These are phyloP conservation scores for Chelonia mydas DNA, from an alignment of 2,797 vertebrate genomes.

Conservation along the genomic window DNA sequence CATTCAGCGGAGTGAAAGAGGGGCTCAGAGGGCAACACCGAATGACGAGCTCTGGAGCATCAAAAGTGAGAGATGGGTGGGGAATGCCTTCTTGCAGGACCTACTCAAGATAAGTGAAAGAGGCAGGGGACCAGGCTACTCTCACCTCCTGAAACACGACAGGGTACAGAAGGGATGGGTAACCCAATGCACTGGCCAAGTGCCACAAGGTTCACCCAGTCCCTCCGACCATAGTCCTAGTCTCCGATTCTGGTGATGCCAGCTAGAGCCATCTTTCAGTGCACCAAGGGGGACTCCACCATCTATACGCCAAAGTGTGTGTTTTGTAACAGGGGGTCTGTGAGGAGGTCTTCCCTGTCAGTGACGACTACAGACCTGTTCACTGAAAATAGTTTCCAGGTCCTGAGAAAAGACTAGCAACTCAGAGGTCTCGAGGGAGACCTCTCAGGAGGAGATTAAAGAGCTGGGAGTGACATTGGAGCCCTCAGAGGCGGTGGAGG, in stretches of 20 bases:
- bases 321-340: background rate
- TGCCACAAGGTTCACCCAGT: too few relatives aligned
- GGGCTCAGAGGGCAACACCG: background rate
- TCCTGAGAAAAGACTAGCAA: too few relatives aligned
- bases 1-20: background rate
- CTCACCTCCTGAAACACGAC: background rate
- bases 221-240: too few relatives aligned
- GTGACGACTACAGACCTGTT: too few relatives aligned
- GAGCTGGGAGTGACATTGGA: background rate
- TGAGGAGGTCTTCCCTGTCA: background rate
- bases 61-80: background rate
- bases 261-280: background rate
- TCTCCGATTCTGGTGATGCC: background rate
- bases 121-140: background rate
- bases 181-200: too few relatives aligned
- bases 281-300: background rate
- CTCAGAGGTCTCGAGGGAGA: too few relatives aligned
- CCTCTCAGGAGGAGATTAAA: background rate
- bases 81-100: background rate
- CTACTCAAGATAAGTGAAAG: background rate
- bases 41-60: background rate
- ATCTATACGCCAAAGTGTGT: background rate
- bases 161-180: too few relatives aligned
- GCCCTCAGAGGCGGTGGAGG: background rate
- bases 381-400: too few relatives aligned